A percentile compares a stretch with the other conserved stretches of the same genome.
Evolutionary conservation across 2,888 invertebrate species (phyloP).

Genomic region (Lissocephala sabroskyi): DNA sequence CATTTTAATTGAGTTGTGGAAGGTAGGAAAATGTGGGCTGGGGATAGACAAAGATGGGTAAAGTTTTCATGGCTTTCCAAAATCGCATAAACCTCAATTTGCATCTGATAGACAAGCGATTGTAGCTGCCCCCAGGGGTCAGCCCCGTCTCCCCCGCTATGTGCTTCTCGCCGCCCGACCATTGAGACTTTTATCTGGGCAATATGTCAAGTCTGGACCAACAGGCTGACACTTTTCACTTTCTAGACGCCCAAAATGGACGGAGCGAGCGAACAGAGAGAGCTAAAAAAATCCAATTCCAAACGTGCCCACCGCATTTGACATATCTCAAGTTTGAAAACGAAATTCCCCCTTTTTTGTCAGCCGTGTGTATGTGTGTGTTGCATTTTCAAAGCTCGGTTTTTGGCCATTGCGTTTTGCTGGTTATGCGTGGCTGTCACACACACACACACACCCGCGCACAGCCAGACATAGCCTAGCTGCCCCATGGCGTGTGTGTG

Average conservation of each 20-base stretch:
- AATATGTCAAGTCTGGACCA: conserved; percentile 43
- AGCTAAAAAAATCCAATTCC: not conserved
- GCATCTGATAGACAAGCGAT: too few relatives aligned
- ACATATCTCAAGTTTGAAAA: conserved; percentile 28
- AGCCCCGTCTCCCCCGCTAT: too few relatives aligned
- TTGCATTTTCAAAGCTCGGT: conserved; percentile 10
- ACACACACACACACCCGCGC: too few relatives aligned
- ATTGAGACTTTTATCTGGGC: conserved; percentile 25
- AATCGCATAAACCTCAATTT: not conserved
- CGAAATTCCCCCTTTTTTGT: not conserved
- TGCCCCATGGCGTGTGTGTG: conserved; percentile 11
- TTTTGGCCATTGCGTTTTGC: conserved; percentile 5
- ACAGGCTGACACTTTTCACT: conserved; percentile 11
- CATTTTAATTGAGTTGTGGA: conserved; percentile 44
- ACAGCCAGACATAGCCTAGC: too few relatives aligned
- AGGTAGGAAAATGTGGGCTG: not conserved
- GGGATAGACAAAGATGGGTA: not conserved
- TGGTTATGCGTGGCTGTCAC: conserved; percentile 36
- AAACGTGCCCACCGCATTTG: conserved; percentile 23
- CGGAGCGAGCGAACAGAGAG: not conserved
- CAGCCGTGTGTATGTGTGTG: too few relatives aligned
- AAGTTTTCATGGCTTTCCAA: not conserved
- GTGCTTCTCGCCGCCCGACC: not conserved
- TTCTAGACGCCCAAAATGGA: conserved; percentile 6
- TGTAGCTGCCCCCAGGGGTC: too few relatives aligned